A percentile compares a stretch with the other conserved stretches of the same genome.
Conservation (phyloP, 2,113 vertebrate species). For the Myxocyprinus asiaticus region DNA sequence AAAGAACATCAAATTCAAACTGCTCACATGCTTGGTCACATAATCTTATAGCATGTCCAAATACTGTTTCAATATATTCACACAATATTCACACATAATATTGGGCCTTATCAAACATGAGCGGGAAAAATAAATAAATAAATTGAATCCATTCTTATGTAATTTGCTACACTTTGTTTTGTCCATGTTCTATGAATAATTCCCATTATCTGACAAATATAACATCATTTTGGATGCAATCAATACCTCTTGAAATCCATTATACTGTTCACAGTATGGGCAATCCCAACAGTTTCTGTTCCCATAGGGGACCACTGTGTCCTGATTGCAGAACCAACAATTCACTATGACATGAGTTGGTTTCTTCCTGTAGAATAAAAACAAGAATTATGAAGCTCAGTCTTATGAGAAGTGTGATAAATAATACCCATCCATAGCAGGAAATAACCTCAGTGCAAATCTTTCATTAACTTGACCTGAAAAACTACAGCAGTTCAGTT, state of each 20-base stretch:
- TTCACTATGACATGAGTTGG: constrained; percentile 87
- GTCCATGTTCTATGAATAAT: too few species aligned
- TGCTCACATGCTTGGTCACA: not conserved
- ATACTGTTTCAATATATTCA: too few species aligned
- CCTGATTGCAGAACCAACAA: constrained; percentile 96
- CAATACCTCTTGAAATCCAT: constrained; percentile 95
- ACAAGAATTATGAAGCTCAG: not conserved
- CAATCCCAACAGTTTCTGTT: constrained; percentile 99
- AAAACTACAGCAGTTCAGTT: too few species aligned
- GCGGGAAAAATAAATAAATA: too few species aligned
- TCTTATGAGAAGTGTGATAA: not conserved
- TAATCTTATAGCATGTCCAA: too few species aligned
- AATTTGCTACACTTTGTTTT: too few species aligned
- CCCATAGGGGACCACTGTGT: constrained; percentile 91
- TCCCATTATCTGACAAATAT: not conserved
- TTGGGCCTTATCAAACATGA: too few species aligned
- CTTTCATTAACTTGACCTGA: too few species aligned
- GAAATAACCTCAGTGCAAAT: not conserved
- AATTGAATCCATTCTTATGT: too few species aligned
- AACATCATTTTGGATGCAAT: not conserved
- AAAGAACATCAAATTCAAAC: not conserved
- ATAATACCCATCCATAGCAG: not conserved
- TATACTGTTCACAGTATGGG: constrained; percentile 97
- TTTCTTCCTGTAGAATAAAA: constrained; percentile 75
- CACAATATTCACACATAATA: too few species aligned